Conservation (phyloP, 1,140 invertebrate genomes). For the Hermatobates lingyangjiaoensis region DNA sequence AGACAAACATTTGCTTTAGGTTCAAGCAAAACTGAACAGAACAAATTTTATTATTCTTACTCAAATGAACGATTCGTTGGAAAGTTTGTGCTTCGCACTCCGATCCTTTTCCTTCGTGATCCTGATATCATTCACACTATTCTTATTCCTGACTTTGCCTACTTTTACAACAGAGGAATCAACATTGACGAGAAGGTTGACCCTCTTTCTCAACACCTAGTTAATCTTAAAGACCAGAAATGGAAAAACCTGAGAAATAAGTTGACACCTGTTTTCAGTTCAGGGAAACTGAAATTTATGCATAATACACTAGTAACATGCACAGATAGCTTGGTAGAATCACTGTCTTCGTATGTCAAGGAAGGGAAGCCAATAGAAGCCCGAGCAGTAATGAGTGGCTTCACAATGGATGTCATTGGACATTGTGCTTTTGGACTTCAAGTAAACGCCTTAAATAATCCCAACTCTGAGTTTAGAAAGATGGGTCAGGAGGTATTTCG, state of each 20-base stretch:
- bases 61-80: conserved; percentile 13
- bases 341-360: conserved; percentile 16
- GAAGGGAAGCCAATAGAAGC: conserved; percentile 24
- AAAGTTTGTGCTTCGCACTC: conserved; percentile 14
- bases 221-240: conserved; percentile 18
- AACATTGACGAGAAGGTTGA: conserved; percentile 16
- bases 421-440: conserved; percentile 40
- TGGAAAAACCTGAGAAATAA: conserved; percentile 24
- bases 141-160: conserved; percentile 29
- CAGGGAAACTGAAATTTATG: conserved; percentile 19
- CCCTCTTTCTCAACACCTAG: conserved; percentile 15
- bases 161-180: conserved; percentile 25
- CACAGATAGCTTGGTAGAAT: conserved; percentile 18
- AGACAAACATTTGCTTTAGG: not conserved
- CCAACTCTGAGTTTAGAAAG: conserved; percentile 16
- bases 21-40: not conserved
- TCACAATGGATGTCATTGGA: conserved; percentile 40
- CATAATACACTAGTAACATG: conserved; percentile 18
- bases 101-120: conserved; percentile 25
- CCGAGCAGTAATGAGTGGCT: conserved; percentile 33
- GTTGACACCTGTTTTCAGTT: conserved; percentile 19
- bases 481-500: conserved; percentile 8
- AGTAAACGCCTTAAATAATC: conserved; percentile 30
- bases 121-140: conserved; percentile 27
- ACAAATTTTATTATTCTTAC: conserved; percentile 10